Percentiles rank a stretch among this genome's conserved stretches.
Evolutionary conservation across 2,888 invertebrate genomes (phyloP).

Genomic region (Acrobasis suavella): DNA sequence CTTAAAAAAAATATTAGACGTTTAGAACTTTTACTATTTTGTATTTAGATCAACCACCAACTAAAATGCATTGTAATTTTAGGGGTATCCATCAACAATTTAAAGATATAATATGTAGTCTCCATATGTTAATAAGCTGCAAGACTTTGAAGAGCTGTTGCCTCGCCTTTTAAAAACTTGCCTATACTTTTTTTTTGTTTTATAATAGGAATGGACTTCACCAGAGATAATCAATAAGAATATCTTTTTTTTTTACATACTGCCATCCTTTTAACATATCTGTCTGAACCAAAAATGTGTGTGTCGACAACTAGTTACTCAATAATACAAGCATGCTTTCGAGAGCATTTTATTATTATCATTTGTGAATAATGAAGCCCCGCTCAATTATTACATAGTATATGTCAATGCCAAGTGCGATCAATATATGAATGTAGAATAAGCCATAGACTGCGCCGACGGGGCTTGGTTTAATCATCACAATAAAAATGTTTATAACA

Average conservation of each 20-base stretch:
- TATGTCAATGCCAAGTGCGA: slow-evolving; percentile 61
- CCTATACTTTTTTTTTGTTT: too few species aligned
- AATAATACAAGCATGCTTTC: slow-evolving; percentile 54
- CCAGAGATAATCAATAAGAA: too few species aligned
- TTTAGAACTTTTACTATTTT: too few species aligned
- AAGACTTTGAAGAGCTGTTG: too few species aligned
- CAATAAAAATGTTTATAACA: slow-evolving; percentile 44
- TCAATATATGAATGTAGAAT: slow-evolving; percentile 61
- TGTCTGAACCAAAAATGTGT: background rate
- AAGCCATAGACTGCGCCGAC: slow-evolving; percentile 56
- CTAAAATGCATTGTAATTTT: too few species aligned
- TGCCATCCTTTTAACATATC: background rate
- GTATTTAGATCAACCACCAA: too few species aligned
- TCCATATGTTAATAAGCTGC: too few species aligned
- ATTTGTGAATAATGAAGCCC: slow-evolving; percentile 40
- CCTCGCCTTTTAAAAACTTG: too few species aligned
- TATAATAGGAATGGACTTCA: too few species aligned
- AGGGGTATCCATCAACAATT: too few species aligned
- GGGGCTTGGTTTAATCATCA: slow-evolving; percentile 37
- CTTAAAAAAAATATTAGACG: too few species aligned
- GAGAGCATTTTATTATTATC: slow-evolving; percentile 47
- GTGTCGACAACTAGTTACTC: slow-evolving; percentile 30
- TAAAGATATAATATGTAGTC: too few species aligned
- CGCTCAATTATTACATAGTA: slow-evolving; percentile 63
- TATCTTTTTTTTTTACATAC: background rate